Base-by-base conservation (phyloP, 1,140 invertebrate genomes). In the Conus betulinus region DNA sequence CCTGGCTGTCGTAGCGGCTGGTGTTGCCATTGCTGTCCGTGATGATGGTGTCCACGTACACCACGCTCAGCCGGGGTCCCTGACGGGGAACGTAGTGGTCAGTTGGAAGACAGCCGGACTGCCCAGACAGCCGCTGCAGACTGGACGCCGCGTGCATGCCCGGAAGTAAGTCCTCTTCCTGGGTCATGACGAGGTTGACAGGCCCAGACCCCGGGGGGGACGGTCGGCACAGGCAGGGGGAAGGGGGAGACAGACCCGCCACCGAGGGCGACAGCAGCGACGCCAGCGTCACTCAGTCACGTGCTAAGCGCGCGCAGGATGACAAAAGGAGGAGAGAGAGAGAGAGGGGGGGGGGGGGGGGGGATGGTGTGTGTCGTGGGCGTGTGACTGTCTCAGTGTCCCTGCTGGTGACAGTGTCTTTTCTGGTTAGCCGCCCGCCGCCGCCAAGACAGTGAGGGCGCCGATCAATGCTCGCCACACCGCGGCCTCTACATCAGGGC, bases 1-100 rank as follows among this genome's bases (percentile, higher is more conserved):
- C 53, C 5, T 55, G 39, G 51, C 78, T 84, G 51, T 87, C 87
- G 79, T 81, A 81, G 39, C 79, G 39, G 71, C 55, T 86, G 87
- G 86, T 90, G 83, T 90, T 85, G 17, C 79, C 89, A 51, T 88
- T 90, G 63, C 89, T 90, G 87, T 88, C 76, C 23, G 85, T 88
- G 27, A 83, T 84, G n/a, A 84, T 88, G 60, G 82, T 90, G 87
- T 85, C 51, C 89, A 90, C 84, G 17, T 8, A 25, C 51, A 81
- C 15, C 39, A 53, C 79, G 39, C 53, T 27, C 10, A 39, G 79
- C 15, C 3, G 15, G 52, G 79, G 17, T 5, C 17, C 4, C 11
- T 13, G 79, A 51, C 4, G 51, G 79, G 17, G 79, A 27, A 39
- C 10, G 39, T 27, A 27, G n/a, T 51, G 76, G 71, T 76, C 13